Evolutionary conservation across 2,888 invertebrate genomes (phyloP).

Genomic region (Drosophila koepferae): DNA sequence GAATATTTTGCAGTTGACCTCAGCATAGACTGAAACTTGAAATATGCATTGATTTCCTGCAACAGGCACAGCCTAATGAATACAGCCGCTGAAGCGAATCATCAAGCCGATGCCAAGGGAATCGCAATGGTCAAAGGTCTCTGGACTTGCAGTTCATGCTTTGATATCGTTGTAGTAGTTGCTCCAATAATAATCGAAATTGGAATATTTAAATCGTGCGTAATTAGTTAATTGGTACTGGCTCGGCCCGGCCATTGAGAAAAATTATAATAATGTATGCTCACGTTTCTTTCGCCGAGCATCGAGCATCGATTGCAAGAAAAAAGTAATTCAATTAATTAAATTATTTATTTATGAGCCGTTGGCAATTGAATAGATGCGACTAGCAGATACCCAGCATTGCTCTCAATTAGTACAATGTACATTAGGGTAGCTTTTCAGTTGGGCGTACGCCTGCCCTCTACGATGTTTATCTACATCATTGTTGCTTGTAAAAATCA

Average conservation of each 20-base stretch:
- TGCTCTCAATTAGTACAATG: too few species aligned
- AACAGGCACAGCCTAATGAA: constrained; percentile 29
- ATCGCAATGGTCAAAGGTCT: too few species aligned
- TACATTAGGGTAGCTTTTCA: too few species aligned
- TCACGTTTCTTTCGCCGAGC: background rate
- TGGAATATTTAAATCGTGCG: constrained; percentile 25
- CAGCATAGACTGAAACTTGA: constrained; percentile 9
- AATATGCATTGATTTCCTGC: constrained; percentile 51
- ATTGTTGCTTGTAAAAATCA: constrained; percentile 29
- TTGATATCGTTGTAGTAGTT: background rate
- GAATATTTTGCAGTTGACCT: constrained; percentile 34
- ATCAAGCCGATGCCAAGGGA: background rate
- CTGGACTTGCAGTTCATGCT: background rate
- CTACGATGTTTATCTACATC: background rate
- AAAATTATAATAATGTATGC: constrained; percentile 6
- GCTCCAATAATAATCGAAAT: background rate
- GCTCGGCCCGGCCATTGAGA: too few species aligned
- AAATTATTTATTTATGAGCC: constrained; percentile 16
- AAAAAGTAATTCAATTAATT: constrained; percentile 11
- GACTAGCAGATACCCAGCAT: background rate
- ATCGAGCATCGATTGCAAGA: constrained; percentile 3
- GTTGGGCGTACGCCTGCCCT: background rate
- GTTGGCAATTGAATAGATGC: background rate
- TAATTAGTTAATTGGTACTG: constrained; percentile 53
- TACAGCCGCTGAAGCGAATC: constrained; percentile 1